phyloP scores from a whole-genome alignment of 2,113 vertebrate genomes.

The Ploceus nigricollis region DNA sequence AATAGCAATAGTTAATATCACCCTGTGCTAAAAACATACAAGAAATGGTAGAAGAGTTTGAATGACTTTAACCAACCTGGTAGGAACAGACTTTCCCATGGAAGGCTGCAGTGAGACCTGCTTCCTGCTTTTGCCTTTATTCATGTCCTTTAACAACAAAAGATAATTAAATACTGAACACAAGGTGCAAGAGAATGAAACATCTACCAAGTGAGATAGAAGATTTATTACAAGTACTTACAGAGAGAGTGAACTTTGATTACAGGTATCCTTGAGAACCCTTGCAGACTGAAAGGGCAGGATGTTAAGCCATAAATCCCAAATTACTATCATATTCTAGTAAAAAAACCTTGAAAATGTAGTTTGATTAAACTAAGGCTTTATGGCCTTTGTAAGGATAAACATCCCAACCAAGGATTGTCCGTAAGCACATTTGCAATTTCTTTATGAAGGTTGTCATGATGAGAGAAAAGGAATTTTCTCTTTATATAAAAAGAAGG shows the following conservation, averaged over 20 bases:
- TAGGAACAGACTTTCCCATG: neutral
- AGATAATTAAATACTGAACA: constrained; percentile 49
- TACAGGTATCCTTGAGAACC: constrained; percentile 49
- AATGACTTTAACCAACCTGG: neutral
- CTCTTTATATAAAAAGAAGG: neutral
- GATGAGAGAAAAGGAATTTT: neutral
- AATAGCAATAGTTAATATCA: neutral
- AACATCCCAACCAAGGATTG: neutral
- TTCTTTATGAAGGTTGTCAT: neutral
- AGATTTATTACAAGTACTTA: constrained; percentile 57
- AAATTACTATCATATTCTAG: constrained; percentile 7
- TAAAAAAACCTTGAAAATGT: neutral
- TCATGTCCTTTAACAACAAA: constrained; percentile 36
- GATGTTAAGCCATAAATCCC: constrained; percentile 40
- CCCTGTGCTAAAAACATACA: neutral
- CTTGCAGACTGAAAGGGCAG: constrained; percentile 14
- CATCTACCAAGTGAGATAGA: neutral
- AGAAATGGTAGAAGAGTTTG: neutral
- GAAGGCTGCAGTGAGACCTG: neutral
- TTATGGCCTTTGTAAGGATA: neutral
- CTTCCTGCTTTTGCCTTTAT: constrained; percentile 16
- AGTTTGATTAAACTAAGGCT: constrained; percentile 1
- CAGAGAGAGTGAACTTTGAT: constrained; percentile 34
- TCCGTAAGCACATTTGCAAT: neutral
- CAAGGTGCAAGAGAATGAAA: constrained; percentile 8